These are phyloP conservation scores for Seira ritae DNA, from an alignment of 2,888 invertebrate genomes.

Conservation along the genomic window DNA sequence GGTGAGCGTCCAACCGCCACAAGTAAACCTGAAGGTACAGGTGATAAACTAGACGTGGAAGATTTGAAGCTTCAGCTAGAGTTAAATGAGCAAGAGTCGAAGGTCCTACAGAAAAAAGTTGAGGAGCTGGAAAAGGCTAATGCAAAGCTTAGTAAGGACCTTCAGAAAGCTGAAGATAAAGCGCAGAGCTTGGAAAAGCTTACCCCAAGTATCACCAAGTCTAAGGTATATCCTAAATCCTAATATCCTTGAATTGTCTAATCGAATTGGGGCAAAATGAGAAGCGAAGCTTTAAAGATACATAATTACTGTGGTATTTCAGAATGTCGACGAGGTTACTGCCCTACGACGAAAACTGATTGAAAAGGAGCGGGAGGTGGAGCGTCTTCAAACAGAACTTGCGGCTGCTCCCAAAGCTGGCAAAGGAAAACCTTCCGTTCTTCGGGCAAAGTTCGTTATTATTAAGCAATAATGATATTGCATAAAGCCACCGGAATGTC, in stretches of 20 bases:
- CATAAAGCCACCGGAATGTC: no score
- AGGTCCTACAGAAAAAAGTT: constrained; percentile 87
- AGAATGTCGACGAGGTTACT: constrained; percentile 76
- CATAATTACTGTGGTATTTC: not conserved
- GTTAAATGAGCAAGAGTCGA: constrained; percentile 92
- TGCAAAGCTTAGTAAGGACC: constrained; percentile 84
- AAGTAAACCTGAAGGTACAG: constrained; percentile 5
- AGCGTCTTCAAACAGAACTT: constrained; percentile 86
- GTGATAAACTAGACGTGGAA: constrained; percentile 77
- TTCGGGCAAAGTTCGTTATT: constrained; percentile 77
- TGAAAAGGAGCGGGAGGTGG: constrained; percentile 86
- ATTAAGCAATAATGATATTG: not conserved
- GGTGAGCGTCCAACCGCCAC: constrained; percentile 45
- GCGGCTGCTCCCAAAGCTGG: constrained; percentile 33
- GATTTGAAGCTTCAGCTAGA: constrained; percentile 91
- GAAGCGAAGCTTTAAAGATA: not conserved
- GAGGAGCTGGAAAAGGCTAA: constrained; percentile 90
- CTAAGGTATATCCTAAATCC: constrained; percentile 61
- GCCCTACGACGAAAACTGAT: constrained; percentile 80
- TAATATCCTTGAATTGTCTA: not conserved
- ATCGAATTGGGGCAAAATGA: not conserved
- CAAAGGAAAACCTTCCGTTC: constrained; percentile 41
- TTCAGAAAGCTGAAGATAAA: constrained; percentile 87
- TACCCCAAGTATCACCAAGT: constrained; percentile 71
- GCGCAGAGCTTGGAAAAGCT: constrained; percentile 77